Percentiles rank a stretch among this genome's conserved stretches.
phyloP scores from a whole-genome alignment of 1,140 invertebrate species.

The Xylocopa sonorina region DNA sequence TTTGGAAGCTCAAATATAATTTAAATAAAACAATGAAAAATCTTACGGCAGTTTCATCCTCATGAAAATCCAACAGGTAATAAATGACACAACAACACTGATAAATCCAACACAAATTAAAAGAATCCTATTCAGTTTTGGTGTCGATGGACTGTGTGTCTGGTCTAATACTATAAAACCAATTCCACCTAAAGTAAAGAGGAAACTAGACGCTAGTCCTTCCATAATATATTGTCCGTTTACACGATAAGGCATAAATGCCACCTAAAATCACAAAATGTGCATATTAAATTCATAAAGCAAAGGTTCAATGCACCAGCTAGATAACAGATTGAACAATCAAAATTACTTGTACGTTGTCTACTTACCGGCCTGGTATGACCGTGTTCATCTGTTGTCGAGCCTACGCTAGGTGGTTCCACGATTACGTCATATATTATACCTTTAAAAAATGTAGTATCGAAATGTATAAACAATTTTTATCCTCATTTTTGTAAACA shows the following conservation, averaged over 20 bases:
- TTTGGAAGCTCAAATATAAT: too few species aligned
- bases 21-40: constrained; percentile 11
- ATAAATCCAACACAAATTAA: constrained; percentile 96
- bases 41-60: constrained; percentile 97
- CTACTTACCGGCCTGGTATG: constrained; percentile 93
- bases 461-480: constrained; percentile 2
- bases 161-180: constrained; percentile 98
- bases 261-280: constrained; percentile 85
- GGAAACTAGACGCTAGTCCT: constrained; percentile 97
- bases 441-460: constrained; percentile 84
- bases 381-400: constrained; percentile 98
- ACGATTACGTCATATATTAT: constrained; percentile 99
- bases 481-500: background rate
- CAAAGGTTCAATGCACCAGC: too few species aligned
- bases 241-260: constrained; percentile 98
- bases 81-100: constrained; percentile 96
- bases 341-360: background rate
- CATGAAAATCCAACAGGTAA: constrained; percentile 99
- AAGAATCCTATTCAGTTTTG: constrained; percentile 95
- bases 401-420: constrained; percentile 98
- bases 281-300: too few species aligned
- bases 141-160: constrained; percentile 95
- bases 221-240: constrained; percentile 99
- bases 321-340: too few species aligned
- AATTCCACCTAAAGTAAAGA: constrained; percentile 97